Conservation (phyloP, 1,140 invertebrate genomes). For the Sycobia sp. region DNA sequence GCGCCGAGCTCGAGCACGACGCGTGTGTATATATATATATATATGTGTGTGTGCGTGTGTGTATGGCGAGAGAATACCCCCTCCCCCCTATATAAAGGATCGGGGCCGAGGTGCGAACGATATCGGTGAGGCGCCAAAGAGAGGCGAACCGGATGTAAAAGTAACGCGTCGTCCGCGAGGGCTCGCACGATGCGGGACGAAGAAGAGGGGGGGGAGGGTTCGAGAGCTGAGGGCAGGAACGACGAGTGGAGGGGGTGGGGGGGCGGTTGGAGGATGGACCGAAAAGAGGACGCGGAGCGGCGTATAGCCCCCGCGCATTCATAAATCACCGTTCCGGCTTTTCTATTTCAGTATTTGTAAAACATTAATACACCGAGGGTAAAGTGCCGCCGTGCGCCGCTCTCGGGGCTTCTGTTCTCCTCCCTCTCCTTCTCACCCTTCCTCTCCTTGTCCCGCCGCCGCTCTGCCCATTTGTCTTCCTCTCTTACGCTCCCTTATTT, state of each 20-base stretch:
- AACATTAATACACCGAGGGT: constrained; percentile 23
- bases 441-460: too few species aligned
- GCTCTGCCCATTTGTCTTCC: too few species aligned
- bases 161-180: background rate
- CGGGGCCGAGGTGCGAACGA: constrained; percentile 16
- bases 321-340: constrained; percentile 29
- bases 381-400: constrained; percentile 3
- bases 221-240: too few species aligned
- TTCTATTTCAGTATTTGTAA: constrained; percentile 33
- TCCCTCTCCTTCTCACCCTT: too few species aligned
- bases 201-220: background rate
- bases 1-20: too few species aligned
- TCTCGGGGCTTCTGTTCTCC: constrained; percentile 5
- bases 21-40: too few species aligned
- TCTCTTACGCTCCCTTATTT: too few species aligned
- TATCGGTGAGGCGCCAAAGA: background rate
- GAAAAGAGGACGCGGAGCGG: background rate
- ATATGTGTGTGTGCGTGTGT: too few species aligned
- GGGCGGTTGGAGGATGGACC: background rate
- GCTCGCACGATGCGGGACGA: background rate
- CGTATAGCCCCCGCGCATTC: constrained; percentile 6
- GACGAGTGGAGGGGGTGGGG: background rate
- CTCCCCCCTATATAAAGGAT: too few species aligned
- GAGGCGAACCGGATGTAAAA: constrained; percentile 4
- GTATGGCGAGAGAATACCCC: too few species aligned